These are phyloP conservation scores for Corythaeola cristata DNA, from an alignment of 2,113 vertebrate species.

Conservation along the genomic window DNA sequence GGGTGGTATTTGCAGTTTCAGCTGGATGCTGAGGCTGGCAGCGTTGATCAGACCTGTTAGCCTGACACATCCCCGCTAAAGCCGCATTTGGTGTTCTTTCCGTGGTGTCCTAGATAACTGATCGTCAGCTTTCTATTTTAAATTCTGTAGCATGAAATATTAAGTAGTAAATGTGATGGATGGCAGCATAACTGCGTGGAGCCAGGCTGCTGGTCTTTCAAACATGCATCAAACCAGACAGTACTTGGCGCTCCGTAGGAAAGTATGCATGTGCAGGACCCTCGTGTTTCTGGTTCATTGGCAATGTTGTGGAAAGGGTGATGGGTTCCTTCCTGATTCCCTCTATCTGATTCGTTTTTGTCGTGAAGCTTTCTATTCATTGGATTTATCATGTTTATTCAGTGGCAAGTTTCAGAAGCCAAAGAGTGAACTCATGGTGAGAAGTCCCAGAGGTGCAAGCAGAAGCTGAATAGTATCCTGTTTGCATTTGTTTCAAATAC, in stretches of 20 bases:
- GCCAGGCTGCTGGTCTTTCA: not conserved
- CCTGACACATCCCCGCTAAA: not conserved
- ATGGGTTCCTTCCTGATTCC: not conserved
- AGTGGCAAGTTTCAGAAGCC: conserved; percentile 27
- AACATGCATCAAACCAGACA: fast-evolving
- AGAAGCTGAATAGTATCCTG: conserved; percentile 39
- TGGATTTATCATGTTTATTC: conserved; percentile 57
- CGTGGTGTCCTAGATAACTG: not conserved
- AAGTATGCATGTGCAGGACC: fast-evolving
- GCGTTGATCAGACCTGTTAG: not conserved
- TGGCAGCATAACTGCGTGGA: not conserved
- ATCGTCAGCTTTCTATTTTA: not conserved
- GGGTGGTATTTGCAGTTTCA: not conserved
- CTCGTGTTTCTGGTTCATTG: fast-evolving
- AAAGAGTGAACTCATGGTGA: conserved; percentile 33
- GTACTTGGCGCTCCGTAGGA: fast-evolving
- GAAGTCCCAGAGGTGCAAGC: conserved; percentile 4
- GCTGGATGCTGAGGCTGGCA: not conserved
- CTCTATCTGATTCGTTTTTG: not conserved
- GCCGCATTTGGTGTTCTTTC: not conserved
- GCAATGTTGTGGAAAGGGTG: not conserved
- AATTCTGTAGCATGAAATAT: conserved; percentile 5
- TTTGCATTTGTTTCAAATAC: conserved; percentile 12
- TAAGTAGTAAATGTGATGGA: not conserved
- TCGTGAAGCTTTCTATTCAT: not conserved